phyloP scores from a whole-genome alignment of 2,113 vertebrate species.

The Leucopsar rothschildi region DNA sequence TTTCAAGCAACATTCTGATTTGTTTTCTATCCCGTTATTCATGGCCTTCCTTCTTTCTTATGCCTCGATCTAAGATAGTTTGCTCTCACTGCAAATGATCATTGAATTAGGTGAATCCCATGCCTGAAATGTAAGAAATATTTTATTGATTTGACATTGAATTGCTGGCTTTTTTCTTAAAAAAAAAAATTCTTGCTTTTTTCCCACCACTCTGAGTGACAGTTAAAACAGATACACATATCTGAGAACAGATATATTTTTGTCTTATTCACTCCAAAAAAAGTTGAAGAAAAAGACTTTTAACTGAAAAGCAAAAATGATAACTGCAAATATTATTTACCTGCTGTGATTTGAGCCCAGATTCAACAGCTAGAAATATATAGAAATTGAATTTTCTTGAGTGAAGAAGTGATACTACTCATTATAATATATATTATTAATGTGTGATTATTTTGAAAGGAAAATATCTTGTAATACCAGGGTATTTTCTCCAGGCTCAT shows the following conservation, averaged over 20 bases:
- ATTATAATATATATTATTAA: conserved; percentile 12
- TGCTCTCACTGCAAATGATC: background rate
- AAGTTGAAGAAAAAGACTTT: background rate
- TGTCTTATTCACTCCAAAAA: background rate
- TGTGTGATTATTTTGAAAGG: background rate
- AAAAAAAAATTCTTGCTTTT: background rate
- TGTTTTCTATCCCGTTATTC: background rate
- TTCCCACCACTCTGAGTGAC: background rate
- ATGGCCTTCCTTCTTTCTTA: background rate
- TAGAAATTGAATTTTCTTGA: background rate
- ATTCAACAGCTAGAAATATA: background rate
- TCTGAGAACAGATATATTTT: background rate
- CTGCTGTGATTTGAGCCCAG: background rate
- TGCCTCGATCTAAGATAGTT: background rate
- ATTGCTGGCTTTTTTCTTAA: background rate
- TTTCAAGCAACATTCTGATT: background rate
- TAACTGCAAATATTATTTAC: conserved; percentile 1
- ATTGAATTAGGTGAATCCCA: background rate
- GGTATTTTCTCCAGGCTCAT: conserved; percentile 28
- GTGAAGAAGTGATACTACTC: background rate
- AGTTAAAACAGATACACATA: background rate
- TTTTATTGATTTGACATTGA: background rate
- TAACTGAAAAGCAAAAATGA: background rate
- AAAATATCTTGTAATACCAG: conserved; percentile 5
- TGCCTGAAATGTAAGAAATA: background rate